These are phyloP conservation scores for Pachyramphus minor DNA, from an alignment of 2,113 vertebrate species.

Conservation along the genomic window DNA sequence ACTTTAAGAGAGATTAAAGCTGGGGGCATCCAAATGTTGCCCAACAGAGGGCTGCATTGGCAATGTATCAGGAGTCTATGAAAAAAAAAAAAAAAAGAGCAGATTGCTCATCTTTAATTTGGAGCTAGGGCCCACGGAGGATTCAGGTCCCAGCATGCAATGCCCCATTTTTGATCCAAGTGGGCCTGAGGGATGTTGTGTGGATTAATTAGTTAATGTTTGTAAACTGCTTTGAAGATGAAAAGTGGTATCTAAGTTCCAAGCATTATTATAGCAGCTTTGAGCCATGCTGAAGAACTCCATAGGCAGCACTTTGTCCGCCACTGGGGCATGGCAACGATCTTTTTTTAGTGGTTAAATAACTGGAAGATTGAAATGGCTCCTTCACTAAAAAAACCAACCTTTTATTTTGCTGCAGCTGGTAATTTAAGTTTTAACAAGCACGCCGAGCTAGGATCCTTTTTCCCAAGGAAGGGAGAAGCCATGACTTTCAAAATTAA, in stretches of 20 bases:
- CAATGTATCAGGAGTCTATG: constrained; percentile 55
- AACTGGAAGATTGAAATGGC: constrained; percentile 50
- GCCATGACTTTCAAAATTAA: background rate
- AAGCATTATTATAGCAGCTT: constrained; percentile 64
- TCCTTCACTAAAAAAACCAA: constrained; percentile 21
- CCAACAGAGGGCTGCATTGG: constrained; percentile 64
- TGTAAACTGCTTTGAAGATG: constrained; percentile 72
- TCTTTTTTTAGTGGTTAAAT: constrained; percentile 62
- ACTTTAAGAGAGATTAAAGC: constrained; percentile 61
- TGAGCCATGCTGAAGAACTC: constrained; percentile 57
- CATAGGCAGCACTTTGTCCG: constrained; percentile 61
- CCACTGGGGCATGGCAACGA: constrained; percentile 26
- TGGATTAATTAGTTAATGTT: constrained; percentile 70
- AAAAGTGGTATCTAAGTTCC: constrained; percentile 67
- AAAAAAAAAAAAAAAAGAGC: background rate
- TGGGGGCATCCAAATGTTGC: constrained; percentile 65
- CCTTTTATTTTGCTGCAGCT: constrained; percentile 45
- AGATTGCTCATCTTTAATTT: constrained; percentile 68
- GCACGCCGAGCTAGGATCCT: background rate
- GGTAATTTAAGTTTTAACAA: constrained; percentile 61
- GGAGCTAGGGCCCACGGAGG: constrained; percentile 38
- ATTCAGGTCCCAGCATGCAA: constrained; percentile 61
- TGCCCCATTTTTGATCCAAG: constrained; percentile 59
- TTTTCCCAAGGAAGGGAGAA: constrained; percentile 16
- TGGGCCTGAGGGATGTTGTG: constrained; percentile 65